Base-by-base conservation (phyloP, 35 echinoderm and acorn worm genomes). In the Heliocidaris tuberculata region DNA sequence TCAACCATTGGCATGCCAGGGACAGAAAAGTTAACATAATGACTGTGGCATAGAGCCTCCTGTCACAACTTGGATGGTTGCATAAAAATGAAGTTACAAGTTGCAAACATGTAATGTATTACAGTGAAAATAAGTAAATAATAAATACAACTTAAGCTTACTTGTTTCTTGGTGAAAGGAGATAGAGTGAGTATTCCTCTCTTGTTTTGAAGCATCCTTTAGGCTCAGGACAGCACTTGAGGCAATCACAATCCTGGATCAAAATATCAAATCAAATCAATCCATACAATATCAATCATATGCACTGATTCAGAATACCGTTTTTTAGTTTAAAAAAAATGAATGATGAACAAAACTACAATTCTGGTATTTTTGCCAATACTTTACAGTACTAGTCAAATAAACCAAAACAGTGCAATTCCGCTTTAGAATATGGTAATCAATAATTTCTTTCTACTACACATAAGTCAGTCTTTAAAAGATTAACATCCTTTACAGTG, bases 151-250 rank as follows among this genome's bases (percentile, higher is more conserved):
- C 31, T 27, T 24, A 29, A 48, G 85, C 96, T 96, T 93, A 99
- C 98, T 90, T 96, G 86, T 99, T 99, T 71, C 94, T 94, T 48
- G 98, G 98, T 87, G 98, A 99, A 21, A 99, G 90, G 30, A 99
- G 50, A 95, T 99, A 99, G 27, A 99, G 95, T 50, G 98, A 93
- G 85, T 97, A 97, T 42, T 99, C 98, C 47, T 91, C 10, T 94
- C 98, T 95, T 42, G 98, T 99, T 48, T 96, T 96, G 94, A 99
- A 99, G 88, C 98, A 99, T 59, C 98, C 98, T 31, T 96, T 96
- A 8, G 98, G 98, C 93, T 99, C 98, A 9, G 98, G 98, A 65
- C 95, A 96, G 86, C 95, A 97, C 96, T 97, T 99, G 30, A 94
- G 94, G 2, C 95, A 94, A 54, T 98, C 92, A 95, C 96, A 97